Evolutionary conservation across 2,797 vertebrate species (phyloP).

Genomic region (Xyrichtys novacula): DNA sequence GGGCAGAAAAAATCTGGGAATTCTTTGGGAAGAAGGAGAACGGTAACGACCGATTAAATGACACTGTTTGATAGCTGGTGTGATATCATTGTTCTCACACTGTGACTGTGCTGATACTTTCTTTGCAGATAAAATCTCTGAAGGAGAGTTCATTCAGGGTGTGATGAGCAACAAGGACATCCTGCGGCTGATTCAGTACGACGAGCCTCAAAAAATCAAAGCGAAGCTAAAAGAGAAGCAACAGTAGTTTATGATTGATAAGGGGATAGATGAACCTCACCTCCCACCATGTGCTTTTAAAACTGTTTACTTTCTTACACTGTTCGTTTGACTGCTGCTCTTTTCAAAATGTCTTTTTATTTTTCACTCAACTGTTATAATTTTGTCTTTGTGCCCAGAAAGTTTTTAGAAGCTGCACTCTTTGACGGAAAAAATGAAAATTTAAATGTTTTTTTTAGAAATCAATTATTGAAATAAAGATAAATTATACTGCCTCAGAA

Average conservation of each 20-base stretch:
- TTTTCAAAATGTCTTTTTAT: slow-evolving; percentile 8
- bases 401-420: not conserved
- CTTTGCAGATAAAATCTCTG: slow-evolving; percentile 89
- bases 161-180: slow-evolving; percentile 93
- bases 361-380: not conserved
- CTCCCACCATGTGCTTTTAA: slow-evolving; percentile 2
- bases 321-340: slow-evolving; percentile 36
- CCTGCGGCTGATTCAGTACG: slow-evolving; percentile 91
- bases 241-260: slow-evolving; percentile 60
- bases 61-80: not conserved
- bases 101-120: not conserved
- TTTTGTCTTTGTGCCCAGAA: slow-evolving; percentile 7
- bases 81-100: not conserved
- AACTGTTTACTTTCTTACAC: slow-evolving; percentile 61
- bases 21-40: slow-evolving; percentile 92
- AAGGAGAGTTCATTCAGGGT: slow-evolving; percentile 92
- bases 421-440: not conserved
- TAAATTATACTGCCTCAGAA: too few relatives aligned
- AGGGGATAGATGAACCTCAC: not conserved
- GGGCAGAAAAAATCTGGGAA: slow-evolving; percentile 91
- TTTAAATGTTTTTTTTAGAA: not conserved
- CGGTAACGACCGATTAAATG: slow-evolving; percentile 76
- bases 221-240: slow-evolving; percentile 89
- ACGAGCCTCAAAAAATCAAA: slow-evolving; percentile 90
- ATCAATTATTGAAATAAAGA: too few relatives aligned